phyloP scores from a whole-genome alignment of 2,113 vertebrate species.

The Cyprinodon brontotheroides region DNA sequence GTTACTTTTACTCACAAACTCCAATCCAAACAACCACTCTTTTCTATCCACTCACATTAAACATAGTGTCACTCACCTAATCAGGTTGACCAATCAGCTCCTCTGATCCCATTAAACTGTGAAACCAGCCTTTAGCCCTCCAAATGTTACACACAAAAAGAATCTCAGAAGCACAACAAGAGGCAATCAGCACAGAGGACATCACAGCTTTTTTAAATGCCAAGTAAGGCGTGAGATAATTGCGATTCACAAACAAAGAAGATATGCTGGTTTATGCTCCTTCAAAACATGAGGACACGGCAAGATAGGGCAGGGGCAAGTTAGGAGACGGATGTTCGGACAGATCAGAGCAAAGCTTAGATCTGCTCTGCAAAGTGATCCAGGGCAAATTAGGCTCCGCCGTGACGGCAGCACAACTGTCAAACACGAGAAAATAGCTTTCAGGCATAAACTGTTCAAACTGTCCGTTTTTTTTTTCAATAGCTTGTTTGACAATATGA shows the following conservation, averaged over 20 bases:
- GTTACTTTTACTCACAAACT: slow-evolving; percentile 49
- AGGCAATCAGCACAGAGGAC: slow-evolving; percentile 47
- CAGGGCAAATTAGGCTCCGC: slow-evolving; percentile 63
- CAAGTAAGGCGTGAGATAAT: slow-evolving; percentile 64
- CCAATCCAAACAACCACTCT: slow-evolving; percentile 61
- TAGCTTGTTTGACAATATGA: slow-evolving; percentile 41
- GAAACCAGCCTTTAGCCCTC: slow-evolving; percentile 28
- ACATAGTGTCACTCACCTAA: slow-evolving; percentile 40
- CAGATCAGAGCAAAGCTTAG: slow-evolving; percentile 59
- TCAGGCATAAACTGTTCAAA: slow-evolving; percentile 52
- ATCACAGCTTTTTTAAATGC: slow-evolving; percentile 72
- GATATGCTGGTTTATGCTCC: slow-evolving; percentile 18
- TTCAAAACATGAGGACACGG: slow-evolving; percentile 43
- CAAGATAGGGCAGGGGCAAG: slow-evolving; percentile 28
- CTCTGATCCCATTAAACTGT: slow-evolving; percentile 28
- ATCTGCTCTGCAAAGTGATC: slow-evolving; percentile 57
- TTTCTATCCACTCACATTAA: slow-evolving; percentile 28
- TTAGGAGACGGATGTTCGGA: slow-evolving; percentile 51
- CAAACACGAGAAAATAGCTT: slow-evolving; percentile 50
- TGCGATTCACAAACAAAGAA: slow-evolving; percentile 64
- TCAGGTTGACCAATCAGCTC: slow-evolving; percentile 23
- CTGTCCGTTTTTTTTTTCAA: slow-evolving; percentile 28
- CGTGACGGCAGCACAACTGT: slow-evolving; percentile 55
- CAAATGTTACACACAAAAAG: slow-evolving; percentile 44
- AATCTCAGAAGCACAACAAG: slow-evolving; percentile 28